Percentiles rank a stretch among this genome's conserved stretches.
Evolutionary conservation across 1,140 invertebrate species (phyloP).

Genomic region (Eufriesea mexicana): DNA sequence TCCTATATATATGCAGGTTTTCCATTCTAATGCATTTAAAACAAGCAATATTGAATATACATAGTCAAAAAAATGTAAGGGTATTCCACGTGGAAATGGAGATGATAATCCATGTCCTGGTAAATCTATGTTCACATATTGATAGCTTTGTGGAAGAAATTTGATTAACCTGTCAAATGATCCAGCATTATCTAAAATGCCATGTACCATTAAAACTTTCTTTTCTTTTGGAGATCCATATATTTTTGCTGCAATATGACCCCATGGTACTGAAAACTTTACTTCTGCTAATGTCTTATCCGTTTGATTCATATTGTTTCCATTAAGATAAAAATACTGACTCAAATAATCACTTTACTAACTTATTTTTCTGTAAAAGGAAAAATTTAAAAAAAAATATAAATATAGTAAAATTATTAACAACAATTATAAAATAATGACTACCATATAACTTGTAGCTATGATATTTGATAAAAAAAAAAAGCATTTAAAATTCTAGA

Average conservation of each 20-base stretch:
- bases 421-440: not conserved
- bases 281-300: slow-evolving; percentile 49
- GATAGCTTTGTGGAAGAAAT: slow-evolving; percentile 82
- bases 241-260: slow-evolving; percentile 83
- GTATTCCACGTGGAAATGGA: slow-evolving; percentile 82
- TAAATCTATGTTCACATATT: slow-evolving; percentile 86
- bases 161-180: slow-evolving; percentile 86
- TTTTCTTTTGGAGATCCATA: slow-evolving; percentile 84
- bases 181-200: slow-evolving; percentile 85
- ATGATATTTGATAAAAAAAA: too few relatives aligned
- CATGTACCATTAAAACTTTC: slow-evolving; percentile 85
- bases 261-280: slow-evolving; percentile 71
- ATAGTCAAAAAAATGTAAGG: slow-evolving; percentile 80
- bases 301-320: slow-evolving; percentile 10
- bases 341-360: not conserved
- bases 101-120: slow-evolving; percentile 88
- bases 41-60: slow-evolving; percentile 82
- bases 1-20: slow-evolving; percentile 82
- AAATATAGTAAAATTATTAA: not conserved
- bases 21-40: slow-evolving; percentile 84
- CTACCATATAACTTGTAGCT: not conserved
- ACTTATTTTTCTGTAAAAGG: not conserved
- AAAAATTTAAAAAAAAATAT: not conserved
- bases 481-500: too few relatives aligned
- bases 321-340: not conserved